Percentiles rank a stretch among this genome's conserved stretches.
phyloP scores from a whole-genome alignment of 2,113 vertebrate species.

The Poeciliopsis occidentalis region DNA sequence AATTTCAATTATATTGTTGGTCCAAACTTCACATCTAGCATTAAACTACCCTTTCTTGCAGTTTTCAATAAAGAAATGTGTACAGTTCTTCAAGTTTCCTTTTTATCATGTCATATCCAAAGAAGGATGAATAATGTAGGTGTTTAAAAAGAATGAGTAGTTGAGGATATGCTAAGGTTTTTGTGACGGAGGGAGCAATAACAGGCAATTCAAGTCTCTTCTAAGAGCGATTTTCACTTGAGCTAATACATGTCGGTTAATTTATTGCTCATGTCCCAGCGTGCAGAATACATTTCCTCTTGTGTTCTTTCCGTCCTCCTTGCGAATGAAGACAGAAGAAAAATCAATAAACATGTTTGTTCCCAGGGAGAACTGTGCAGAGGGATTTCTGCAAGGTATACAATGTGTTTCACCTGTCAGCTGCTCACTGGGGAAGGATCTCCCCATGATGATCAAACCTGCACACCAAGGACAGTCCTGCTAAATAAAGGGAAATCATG shows the following conservation, averaged over 20 bases:
- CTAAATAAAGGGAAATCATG: constrained; percentile 49
- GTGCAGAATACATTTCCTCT: background rate
- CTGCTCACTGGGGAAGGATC: constrained; percentile 33
- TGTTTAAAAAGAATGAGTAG: constrained; percentile 63
- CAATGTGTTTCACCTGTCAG: constrained; percentile 63
- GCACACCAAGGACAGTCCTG: constrained; percentile 29
- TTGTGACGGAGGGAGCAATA: constrained; percentile 50
- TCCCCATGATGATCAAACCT: constrained; percentile 47
- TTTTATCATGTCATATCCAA: constrained; percentile 8
- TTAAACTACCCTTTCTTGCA: constrained; percentile 58
- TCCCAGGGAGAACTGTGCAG: constrained; percentile 12
- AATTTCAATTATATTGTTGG: constrained; percentile 5
- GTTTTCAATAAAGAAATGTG: constrained; percentile 73
- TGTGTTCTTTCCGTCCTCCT: constrained; percentile 4
- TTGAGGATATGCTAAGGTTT: constrained; percentile 41
- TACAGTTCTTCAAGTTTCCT: constrained; percentile 46
- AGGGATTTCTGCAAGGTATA: constrained; percentile 49
- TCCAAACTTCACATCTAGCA: constrained; percentile 26
- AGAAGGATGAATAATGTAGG: background rate
- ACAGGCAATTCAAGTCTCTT: background rate
- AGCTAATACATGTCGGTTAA: background rate
- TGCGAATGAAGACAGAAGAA: constrained; percentile 37
- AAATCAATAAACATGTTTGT: constrained; percentile 31
- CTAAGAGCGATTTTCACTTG: background rate
- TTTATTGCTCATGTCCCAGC: background rate